A percentile compares a stretch with the other conserved stretches of the same genome.
Evolutionary conservation across 2,888 invertebrate species (phyloP).

Genomic region (Cybosia mesomella): DNA sequence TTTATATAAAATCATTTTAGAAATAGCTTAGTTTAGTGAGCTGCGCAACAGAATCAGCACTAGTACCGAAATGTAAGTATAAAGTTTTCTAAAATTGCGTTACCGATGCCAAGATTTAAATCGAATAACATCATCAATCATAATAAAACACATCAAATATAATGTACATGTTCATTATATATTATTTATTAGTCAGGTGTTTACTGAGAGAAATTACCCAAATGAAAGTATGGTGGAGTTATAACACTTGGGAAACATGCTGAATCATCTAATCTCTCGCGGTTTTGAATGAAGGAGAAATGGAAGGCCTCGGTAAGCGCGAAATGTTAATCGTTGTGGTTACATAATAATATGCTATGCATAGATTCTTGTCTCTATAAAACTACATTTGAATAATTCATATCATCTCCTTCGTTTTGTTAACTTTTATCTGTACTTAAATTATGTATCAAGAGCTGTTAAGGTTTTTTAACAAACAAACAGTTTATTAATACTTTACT

Average conservation of each 20-base stretch:
- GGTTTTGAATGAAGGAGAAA: constrained; percentile 26
- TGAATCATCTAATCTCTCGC: constrained; percentile 35
- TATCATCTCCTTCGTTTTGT: neutral
- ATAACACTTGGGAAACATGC: constrained; percentile 21
- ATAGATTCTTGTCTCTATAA: neutral
- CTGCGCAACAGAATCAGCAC: too few relatives aligned
- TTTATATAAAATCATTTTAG: too few relatives aligned
- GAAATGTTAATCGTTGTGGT: constrained; percentile 6
- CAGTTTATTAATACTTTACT: too few relatives aligned
- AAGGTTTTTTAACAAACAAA: too few relatives aligned
- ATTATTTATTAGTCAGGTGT: constrained; percentile 25
- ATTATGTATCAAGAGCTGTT: too few relatives aligned
- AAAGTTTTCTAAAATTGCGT: neutral
- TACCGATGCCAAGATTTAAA: neutral
- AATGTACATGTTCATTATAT: neutral
- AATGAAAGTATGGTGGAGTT: constrained; percentile 40
- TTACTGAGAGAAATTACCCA: constrained; percentile 34
- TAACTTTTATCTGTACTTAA: neutral
- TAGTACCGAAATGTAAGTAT: neutral
- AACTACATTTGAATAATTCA: neutral
- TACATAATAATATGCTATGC: neutral
- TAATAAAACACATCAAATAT: neutral
- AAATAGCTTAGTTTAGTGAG: too few relatives aligned
- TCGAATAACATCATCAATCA: neutral
- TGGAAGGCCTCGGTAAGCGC: constrained; percentile 8